phyloP scores from a whole-genome alignment of 2,797 vertebrate genomes.

The Enteromius argenteus region DNA sequence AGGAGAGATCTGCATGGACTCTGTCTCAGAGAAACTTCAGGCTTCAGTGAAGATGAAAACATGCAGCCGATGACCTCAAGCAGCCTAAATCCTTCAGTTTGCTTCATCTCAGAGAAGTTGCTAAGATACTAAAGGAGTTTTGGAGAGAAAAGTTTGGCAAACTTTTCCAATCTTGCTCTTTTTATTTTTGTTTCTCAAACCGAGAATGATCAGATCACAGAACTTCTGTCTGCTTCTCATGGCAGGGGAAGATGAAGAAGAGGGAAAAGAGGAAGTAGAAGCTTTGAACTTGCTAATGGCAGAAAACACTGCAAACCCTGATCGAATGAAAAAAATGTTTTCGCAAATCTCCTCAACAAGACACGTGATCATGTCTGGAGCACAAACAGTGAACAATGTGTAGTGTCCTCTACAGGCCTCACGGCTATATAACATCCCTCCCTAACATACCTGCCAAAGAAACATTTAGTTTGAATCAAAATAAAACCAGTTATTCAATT shows the following conservation, averaged over 20 bases:
- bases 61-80: background rate
- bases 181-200: background rate
- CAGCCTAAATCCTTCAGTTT: background rate
- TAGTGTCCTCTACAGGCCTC: conserved; percentile 7
- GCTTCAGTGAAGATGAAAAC: background rate
- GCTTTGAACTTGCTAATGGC: background rate
- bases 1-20: background rate
- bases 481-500: background rate
- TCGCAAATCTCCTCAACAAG: background rate
- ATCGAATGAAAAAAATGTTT: background rate
- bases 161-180: background rate
- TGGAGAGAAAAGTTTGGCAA: background rate
- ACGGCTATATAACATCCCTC: background rate
- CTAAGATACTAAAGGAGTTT: background rate
- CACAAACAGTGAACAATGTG: background rate
- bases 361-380: background rate
- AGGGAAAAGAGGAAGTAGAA: background rate
- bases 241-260: background rate
- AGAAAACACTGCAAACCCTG: background rate
- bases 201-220: background rate
- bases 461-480: background rate
- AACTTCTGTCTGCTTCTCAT: background rate
- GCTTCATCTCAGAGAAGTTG: background rate
- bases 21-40: no score
- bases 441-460: background rate